Conservation (phyloP, 2,888 invertebrate species). For the Eupithecia abbreviata region DNA sequence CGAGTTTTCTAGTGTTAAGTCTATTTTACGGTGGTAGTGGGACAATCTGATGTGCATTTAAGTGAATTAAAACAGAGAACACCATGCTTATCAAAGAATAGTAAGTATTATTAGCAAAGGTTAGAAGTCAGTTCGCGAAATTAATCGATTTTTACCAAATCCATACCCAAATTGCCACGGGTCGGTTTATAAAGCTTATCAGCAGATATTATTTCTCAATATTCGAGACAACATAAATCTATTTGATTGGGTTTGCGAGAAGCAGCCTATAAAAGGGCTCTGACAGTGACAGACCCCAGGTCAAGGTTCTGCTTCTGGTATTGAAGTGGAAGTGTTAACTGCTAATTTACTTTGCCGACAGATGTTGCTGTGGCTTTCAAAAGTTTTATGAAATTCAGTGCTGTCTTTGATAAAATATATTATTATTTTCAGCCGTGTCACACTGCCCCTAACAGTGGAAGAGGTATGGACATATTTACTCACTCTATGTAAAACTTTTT, state of each 20-base stretch:
- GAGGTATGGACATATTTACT: conserved; percentile 87
- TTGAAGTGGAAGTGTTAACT: conserved; percentile 38
- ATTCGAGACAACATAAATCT: conserved; percentile 36
- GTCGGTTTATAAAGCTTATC: conserved; percentile 57
- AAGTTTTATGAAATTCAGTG: conserved; percentile 15
- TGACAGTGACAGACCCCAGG: conserved; percentile 72
- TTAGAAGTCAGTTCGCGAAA: conserved; percentile 68
- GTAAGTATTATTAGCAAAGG: conserved; percentile 82
- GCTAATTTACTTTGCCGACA: conserved; percentile 51
- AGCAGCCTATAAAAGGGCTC: conserved; percentile 42
- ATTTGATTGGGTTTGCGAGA: conserved; percentile 37
- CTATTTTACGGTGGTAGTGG: conserved; percentile 76
- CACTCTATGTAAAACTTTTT: background rate
- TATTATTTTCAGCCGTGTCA: conserved; percentile 93
- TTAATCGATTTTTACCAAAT: conserved; percentile 76
- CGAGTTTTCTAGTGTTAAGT: conserved; percentile 81
- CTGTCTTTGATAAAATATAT: conserved; percentile 27
- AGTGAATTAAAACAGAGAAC: conserved; percentile 74
- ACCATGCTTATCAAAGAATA: conserved; percentile 89
- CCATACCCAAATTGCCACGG: conserved; percentile 55
- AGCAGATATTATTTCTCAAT: conserved; percentile 46
- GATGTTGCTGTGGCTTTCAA: conserved; percentile 52
- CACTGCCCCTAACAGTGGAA: conserved; percentile 97
- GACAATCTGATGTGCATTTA: conserved; percentile 82
- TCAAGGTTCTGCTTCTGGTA: conserved; percentile 59